Evolutionary conservation across 2,888 invertebrate genomes (phyloP).

Genomic region (Philereme vetulata): DNA sequence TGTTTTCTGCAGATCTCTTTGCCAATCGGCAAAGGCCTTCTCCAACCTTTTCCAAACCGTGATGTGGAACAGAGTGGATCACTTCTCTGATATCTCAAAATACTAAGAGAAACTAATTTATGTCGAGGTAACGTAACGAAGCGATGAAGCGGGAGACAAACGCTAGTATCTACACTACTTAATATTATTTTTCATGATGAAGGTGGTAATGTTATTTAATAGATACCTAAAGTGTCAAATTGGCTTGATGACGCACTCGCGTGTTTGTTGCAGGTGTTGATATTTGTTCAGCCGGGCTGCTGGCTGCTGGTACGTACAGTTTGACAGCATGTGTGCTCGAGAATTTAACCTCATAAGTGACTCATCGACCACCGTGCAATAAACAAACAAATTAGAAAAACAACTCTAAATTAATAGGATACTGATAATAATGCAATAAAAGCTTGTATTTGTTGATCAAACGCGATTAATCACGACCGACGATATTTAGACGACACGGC

Average conservation of each 20-base stretch:
- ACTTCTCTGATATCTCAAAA: too few species aligned
- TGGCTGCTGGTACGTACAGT: constrained; percentile 37
- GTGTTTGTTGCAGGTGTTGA: constrained; percentile 56
- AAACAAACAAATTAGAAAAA: constrained; percentile 38
- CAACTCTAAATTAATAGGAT: constrained; percentile 10
- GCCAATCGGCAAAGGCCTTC: too few species aligned
- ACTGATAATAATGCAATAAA: too few species aligned
- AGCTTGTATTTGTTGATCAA: too few species aligned
- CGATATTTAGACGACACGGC: too few species aligned
- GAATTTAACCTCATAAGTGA: constrained; percentile 49
- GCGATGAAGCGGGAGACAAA: neutral
- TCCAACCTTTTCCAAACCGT: too few species aligned
- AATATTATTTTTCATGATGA: constrained; percentile 56
- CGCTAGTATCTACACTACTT: constrained; percentile 37
- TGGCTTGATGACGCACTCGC: constrained; percentile 69
- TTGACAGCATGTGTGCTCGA: constrained; percentile 40
- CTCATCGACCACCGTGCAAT: constrained; percentile 46
- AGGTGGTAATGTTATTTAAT: constrained; percentile 56
- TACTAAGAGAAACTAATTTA: too few species aligned
- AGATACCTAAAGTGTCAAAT: constrained; percentile 52
- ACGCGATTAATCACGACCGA: too few species aligned
- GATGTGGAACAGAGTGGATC: too few species aligned
- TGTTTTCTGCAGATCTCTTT: too few species aligned
- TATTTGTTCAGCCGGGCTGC: constrained; percentile 63
- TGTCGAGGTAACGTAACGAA: too few species aligned